Evolutionary conservation across 2,113 vertebrate genomes (phyloP).

Genomic region (Rhodinocichla rosea): DNA sequence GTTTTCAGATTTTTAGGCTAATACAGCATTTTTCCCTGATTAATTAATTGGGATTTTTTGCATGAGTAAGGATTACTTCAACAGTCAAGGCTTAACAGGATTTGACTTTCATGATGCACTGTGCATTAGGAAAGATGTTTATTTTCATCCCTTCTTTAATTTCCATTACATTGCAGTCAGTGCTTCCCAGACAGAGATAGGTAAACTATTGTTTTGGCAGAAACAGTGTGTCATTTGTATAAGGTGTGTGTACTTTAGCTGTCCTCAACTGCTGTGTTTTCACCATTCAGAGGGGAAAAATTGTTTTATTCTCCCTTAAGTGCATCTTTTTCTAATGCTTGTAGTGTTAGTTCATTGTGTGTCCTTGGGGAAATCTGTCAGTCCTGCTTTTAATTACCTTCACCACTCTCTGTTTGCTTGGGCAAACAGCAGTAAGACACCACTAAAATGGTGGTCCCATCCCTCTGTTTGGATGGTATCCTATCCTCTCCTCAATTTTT

Average conservation of each 20-base stretch:
- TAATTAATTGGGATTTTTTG: constrained; percentile 42
- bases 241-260: not conserved
- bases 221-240: not conserved
- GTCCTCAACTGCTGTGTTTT: not conserved
- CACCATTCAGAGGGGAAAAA: not conserved
- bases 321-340: not conserved
- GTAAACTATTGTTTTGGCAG: not conserved
- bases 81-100: constrained; percentile 13
- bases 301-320: not conserved
- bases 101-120: not conserved
- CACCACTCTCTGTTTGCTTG: not conserved
- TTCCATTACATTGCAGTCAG: not conserved
- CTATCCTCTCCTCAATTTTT: not conserved
- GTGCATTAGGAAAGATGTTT: not conserved
- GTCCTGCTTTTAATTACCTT: not conserved
- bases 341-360: not conserved
- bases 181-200: not conserved
- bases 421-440: not conserved
- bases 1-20: constrained; percentile 28
- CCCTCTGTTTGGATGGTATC: not conserved
- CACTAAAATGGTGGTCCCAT: not conserved
- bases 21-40: not conserved
- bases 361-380: not conserved
- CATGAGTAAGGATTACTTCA: constrained; percentile 36
- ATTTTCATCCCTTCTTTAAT: not conserved